phyloP scores from a whole-genome alignment of 2,113 vertebrate genomes.

The Trochalopteron elliotii region DNA sequence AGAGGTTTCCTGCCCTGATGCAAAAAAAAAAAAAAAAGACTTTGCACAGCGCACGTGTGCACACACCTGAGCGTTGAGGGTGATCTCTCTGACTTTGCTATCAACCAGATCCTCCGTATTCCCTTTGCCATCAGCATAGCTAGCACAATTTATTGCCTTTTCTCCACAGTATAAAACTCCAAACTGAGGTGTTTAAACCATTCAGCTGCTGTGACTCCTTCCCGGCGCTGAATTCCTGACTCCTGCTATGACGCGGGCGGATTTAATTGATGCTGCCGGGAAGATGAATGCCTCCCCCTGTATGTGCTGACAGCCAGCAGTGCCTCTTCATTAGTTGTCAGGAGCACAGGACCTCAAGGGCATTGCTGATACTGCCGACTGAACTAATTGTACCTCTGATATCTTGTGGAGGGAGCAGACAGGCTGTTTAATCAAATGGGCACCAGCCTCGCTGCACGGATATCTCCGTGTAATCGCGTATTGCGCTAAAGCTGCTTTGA shows the following conservation, averaged over 20 bases:
- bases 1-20: background rate
- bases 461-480: accelerated
- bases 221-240: background rate
- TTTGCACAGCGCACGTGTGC: accelerated
- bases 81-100: background rate
- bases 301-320: constrained; percentile 42
- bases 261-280: constrained; percentile 60
- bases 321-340: constrained; percentile 62
- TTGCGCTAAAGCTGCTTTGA: background rate
- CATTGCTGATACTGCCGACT: constrained; percentile 20
- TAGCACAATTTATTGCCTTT: background rate
- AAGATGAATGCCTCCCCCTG: constrained; percentile 55
- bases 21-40: background rate
- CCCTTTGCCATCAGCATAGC: background rate
- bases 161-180: background rate
- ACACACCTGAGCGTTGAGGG: background rate
- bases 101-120: background rate
- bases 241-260: background rate
- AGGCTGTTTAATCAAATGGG: background rate
- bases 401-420: background rate
- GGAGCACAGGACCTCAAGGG: constrained; percentile 51
- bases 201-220: background rate
- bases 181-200: background rate
- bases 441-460: background rate
- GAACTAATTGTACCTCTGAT: constrained; percentile 49